These are phyloP conservation scores for Phycodurus eques DNA, from an alignment of 2,113 vertebrate genomes.

Conservation along the genomic window DNA sequence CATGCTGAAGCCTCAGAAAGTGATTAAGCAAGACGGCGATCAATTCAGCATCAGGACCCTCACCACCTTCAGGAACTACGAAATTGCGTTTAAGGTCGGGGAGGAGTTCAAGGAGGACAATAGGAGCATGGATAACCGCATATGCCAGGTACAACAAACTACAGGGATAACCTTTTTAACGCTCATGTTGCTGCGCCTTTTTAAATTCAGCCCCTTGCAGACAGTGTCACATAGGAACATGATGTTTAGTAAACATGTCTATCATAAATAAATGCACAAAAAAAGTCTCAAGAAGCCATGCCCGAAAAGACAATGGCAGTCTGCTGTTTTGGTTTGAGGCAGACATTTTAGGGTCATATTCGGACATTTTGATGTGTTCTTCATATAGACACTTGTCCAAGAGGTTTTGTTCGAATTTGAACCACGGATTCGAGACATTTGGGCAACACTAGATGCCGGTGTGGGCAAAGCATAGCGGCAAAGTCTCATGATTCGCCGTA, in stretches of 20 bases:
- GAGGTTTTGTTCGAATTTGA: too few relatives aligned
- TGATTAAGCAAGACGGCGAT: slow-evolving; percentile 83
- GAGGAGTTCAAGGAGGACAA: slow-evolving; percentile 84
- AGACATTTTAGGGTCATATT: too few relatives aligned
- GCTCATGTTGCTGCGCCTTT: too few relatives aligned
- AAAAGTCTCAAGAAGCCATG: neutral
- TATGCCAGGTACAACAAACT: slow-evolving; percentile 73
- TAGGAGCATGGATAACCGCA: slow-evolving; percentile 85
- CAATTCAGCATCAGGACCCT: slow-evolving; percentile 78
- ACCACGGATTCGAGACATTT: too few relatives aligned
- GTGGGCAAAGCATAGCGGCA: too few relatives aligned
- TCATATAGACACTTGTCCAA: too few relatives aligned
- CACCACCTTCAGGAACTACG: slow-evolving; percentile 79
- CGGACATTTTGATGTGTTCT: too few relatives aligned
- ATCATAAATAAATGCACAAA: neutral
- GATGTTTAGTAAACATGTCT: neutral
- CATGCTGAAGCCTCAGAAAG: slow-evolving; percentile 86
- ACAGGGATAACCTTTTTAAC: neutral
- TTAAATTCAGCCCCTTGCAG: neutral
- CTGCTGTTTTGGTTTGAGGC: too few relatives aligned
- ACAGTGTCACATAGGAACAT: neutral
- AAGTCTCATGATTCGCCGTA: too few relatives aligned
- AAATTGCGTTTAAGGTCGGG: slow-evolving; percentile 76
- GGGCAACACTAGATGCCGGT: too few relatives aligned
- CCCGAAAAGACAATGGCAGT: too few relatives aligned